Evolutionary conservation across 2,113 vertebrate genomes (phyloP), one percentile per base, ranked within the genome.

Genomic region (Crotalus tigris): DNA sequence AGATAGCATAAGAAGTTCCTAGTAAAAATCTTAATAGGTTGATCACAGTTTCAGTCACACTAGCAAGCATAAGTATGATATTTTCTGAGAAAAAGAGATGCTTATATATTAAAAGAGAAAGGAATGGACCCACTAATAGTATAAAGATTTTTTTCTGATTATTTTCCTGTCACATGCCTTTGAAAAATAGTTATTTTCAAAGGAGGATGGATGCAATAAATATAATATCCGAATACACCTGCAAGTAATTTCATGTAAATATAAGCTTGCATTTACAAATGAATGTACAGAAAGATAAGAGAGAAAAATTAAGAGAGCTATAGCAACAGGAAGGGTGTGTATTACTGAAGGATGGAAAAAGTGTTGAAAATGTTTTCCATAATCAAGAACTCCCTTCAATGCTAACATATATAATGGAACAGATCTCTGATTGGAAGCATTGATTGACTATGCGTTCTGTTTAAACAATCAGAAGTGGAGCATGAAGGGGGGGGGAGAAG

Each of bases 21-120:
- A 69, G 87, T 90, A 92, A 95, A 97, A 97, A 97, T 44, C 94
- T 95, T 91, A 88, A 94, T 92, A 95, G 93, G 96, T 95, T 97
- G 97, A 97, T 97, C 96, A 93, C 92, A 96, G 91, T 97, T 96
- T 96, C 96, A 85, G 93, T 93, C 96, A 92, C 93, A 94, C 91
- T 94, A 91, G 91, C 91, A 92, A 96, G 88, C 95, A 58, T 96
- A 75, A 95, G 95, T 93, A 90, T 93, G 92, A 95, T 95, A 94
- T 95, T 95, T 95, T 75, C 3, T 91, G 93, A 95, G 95, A 90
- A 91, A 90, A 39, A 88, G 92, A 85, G 92, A 88, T 92, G 54
- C 94, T 92, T 93, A 88, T 54, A 91, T 94, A 75, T 91, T 96
- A 94, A 95, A 95, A 89, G 58, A 94, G 91, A 95, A 96, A 92